These are phyloP conservation scores for Carettochelys insculpta DNA, from an alignment of 2,113 vertebrate genomes.

Conservation along the genomic window DNA sequence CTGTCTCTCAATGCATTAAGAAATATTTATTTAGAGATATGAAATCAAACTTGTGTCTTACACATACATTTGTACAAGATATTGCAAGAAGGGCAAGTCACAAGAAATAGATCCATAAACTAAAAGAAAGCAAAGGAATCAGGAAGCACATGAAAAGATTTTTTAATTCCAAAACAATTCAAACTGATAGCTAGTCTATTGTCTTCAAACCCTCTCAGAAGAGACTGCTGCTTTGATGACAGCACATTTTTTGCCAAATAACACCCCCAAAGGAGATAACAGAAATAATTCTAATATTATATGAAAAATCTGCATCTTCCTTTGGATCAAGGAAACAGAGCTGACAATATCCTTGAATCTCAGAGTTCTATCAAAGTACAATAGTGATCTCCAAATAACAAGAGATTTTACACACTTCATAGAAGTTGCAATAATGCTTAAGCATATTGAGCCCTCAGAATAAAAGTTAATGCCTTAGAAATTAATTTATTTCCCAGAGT, in stretches of 20 bases:
- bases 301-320: neutral
- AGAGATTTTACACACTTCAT: fast-evolving
- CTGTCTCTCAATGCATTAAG: neutral
- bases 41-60: neutral
- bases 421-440: neutral
- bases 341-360: neutral
- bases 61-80: neutral
- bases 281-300: neutral
- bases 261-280: neutral
- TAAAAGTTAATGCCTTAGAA: conserved; percentile 34
- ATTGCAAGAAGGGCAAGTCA: neutral
- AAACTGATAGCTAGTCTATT: conserved; percentile 25
- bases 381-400: neutral
- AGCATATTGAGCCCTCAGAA: conserved; percentile 6
- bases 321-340: conserved; percentile 31
- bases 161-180: conserved; percentile 22
- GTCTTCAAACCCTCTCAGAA: neutral
- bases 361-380: neutral
- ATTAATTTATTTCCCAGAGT: conserved; percentile 49
- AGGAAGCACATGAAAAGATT: conserved; percentile 16
- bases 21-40: neutral
- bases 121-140: conserved; percentile 16
- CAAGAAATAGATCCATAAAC: neutral
- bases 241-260: neutral
- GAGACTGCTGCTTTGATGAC: neutral